Conservation (phyloP, 1,140 invertebrate genomes). For the Drosophila ficusphila region DNA sequence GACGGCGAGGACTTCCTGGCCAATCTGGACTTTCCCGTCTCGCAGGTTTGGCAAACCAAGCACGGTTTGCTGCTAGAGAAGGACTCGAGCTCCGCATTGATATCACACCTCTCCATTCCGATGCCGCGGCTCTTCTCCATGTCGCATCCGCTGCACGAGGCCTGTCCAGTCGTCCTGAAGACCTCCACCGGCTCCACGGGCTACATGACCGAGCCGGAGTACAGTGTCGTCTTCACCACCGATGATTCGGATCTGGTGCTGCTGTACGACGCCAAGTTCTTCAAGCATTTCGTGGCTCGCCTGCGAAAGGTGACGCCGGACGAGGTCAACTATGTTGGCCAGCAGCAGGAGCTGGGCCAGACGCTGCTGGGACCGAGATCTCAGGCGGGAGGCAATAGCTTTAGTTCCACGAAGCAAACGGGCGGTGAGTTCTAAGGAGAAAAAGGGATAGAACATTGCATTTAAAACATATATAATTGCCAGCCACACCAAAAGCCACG, state of each 20-base stretch:
- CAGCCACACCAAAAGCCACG: conserved; percentile 34
- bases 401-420: conserved; percentile 43
- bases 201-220: conserved; percentile 87
- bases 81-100: conserved; percentile 81
- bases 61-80: conserved; percentile 92
- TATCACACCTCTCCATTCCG: conserved; percentile 72
- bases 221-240: conserved; percentile 87
- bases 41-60: conserved; percentile 90
- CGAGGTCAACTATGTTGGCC: conserved; percentile 86
- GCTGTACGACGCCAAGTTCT: conserved; percentile 90
- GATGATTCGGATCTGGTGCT: conserved; percentile 88
- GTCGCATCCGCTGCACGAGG: conserved; percentile 94
- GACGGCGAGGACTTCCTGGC: conserved; percentile 93
- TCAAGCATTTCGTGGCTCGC: conserved; percentile 92
- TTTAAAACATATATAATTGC: not conserved
- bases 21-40: conserved; percentile 93
- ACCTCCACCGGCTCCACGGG: conserved; percentile 73
- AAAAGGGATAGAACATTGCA: too few species aligned
- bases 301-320: conserved; percentile 90
- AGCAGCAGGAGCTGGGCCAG: conserved; percentile 57
- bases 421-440: conserved; percentile 44
- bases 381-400: conserved; percentile 23
- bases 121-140: conserved; percentile 92
- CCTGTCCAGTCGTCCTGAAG: conserved; percentile 92
- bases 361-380: conserved; percentile 38